Evolutionary conservation across 2,797 vertebrate species (phyloP).

Genomic region (Rhynchonycteris naso): DNA sequence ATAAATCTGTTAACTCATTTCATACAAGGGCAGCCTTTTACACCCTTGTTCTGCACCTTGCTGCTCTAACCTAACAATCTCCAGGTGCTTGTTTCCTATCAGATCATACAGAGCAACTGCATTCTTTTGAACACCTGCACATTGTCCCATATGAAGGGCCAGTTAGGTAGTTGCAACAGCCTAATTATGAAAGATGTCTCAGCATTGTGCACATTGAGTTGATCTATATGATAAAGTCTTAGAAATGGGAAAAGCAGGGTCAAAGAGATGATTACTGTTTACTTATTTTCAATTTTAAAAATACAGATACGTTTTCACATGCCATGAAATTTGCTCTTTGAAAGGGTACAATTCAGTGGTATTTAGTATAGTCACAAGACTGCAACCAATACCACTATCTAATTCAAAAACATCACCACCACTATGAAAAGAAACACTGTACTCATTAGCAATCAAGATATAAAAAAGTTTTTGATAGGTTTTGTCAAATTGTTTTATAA

Average conservation of each 20-base stretch:
- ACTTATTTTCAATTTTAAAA: neutral
- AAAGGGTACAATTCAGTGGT: neutral
- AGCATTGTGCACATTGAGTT: neutral
- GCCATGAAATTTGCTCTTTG: neutral
- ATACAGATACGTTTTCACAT: neutral
- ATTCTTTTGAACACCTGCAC: neutral
- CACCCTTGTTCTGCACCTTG: neutral
- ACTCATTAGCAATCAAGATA: neutral
- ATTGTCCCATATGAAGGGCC: no score
- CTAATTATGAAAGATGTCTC: neutral
- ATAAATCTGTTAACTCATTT: neutral
- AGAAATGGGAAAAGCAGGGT: neutral
- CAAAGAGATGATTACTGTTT: neutral
- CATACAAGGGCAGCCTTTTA: neutral
- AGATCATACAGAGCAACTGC: neutral
- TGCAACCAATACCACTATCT: neutral
- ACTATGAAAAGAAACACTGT: neutral
- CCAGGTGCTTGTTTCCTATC: neutral
- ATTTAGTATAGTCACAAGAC: neutral
- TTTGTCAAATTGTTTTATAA: neutral
- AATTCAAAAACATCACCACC: constrained; percentile 3
- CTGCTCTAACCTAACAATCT: neutral
- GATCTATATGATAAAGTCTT: neutral
- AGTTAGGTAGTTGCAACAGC: neutral
- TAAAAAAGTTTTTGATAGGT: neutral